Percentiles rank a stretch among this genome's conserved stretches.
Evolutionary conservation across 2,113 vertebrate genomes (phyloP).

Genomic region (Apodemus sylvaticus): DNA sequence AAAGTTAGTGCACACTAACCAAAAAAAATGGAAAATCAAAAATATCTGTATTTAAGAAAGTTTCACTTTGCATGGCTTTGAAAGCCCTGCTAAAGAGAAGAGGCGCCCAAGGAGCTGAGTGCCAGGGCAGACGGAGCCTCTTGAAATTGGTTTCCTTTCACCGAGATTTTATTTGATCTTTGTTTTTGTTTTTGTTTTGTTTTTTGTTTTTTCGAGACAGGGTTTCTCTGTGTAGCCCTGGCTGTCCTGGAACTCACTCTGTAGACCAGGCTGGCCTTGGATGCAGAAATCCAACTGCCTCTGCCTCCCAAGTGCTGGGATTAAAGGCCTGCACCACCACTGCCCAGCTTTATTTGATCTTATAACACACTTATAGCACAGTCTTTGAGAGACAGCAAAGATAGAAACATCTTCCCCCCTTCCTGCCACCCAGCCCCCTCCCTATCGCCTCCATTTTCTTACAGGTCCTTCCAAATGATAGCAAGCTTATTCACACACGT

Average conservation of each 20-base stretch:
- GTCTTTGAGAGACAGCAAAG: not conserved
- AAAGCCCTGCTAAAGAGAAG: not conserved
- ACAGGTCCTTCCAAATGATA: not conserved
- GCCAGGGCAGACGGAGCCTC: not conserved
- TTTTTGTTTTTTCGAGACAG: no score
- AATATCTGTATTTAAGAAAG: not conserved
- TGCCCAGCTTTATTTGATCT: no score
- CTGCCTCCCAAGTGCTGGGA: no score
- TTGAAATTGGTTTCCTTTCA: not conserved
- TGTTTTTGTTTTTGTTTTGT: no score
- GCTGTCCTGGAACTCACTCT: no score
- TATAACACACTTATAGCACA: not conserved
- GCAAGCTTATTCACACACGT: not conserved
- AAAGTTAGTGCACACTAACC: not conserved
- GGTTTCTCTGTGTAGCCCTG: no score
- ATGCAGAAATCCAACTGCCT: no score
- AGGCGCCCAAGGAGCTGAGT: not conserved
- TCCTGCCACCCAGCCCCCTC: not conserved
- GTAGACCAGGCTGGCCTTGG: no score
- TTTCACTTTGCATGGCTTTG: not conserved
- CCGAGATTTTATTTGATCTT: no score
- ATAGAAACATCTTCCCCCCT: not conserved
- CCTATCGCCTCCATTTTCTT: not conserved
- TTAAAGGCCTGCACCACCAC: no score
- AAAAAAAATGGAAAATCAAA: not conserved